Evolutionary conservation across 2,113 vertebrate species (phyloP).

Genomic region (Sylvia atricapilla): DNA sequence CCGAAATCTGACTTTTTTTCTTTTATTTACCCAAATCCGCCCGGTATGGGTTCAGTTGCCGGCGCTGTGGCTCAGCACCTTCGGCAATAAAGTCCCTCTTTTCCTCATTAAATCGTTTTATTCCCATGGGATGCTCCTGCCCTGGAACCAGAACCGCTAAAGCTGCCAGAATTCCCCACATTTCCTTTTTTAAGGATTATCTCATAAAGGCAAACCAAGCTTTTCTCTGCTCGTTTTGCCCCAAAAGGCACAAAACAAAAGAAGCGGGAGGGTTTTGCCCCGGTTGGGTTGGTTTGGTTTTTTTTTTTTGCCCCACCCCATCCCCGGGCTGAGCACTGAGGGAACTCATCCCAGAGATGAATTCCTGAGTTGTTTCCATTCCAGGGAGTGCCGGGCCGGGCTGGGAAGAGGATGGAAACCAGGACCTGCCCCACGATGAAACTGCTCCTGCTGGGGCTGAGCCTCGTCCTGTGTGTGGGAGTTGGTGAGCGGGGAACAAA

Average conservation of each 20-base stretch:
- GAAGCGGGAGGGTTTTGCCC: fast-evolving
- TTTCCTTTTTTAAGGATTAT: neutral
- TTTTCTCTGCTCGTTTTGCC: fast-evolving
- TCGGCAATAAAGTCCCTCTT: fast-evolving
- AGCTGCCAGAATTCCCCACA: fast-evolving
- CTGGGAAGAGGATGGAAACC: neutral
- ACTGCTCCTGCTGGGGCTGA: neutral
- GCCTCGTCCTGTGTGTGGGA: neutral
- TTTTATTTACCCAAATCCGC: fast-evolving
- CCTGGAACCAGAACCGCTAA: too few relatives aligned
- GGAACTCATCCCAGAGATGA: neutral
- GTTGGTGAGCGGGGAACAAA: neutral
- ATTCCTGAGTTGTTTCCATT: fast-evolving
- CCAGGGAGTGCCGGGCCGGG: neutral
- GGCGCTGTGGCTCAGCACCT: fast-evolving
- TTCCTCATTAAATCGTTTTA: fast-evolving
- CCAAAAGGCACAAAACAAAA: neutral
- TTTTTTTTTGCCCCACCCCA: fast-evolving
- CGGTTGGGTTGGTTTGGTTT: too few relatives aligned
- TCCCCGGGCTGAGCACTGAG: fast-evolving
- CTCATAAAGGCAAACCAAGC: fast-evolving
- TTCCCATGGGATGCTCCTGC: neutral
- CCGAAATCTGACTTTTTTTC: fast-evolving
- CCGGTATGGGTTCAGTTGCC: fast-evolving
- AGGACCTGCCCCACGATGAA: neutral